Evolutionary conservation across 2,797 vertebrate species (phyloP).

Genomic region (Macropodus opercularis): DNA sequence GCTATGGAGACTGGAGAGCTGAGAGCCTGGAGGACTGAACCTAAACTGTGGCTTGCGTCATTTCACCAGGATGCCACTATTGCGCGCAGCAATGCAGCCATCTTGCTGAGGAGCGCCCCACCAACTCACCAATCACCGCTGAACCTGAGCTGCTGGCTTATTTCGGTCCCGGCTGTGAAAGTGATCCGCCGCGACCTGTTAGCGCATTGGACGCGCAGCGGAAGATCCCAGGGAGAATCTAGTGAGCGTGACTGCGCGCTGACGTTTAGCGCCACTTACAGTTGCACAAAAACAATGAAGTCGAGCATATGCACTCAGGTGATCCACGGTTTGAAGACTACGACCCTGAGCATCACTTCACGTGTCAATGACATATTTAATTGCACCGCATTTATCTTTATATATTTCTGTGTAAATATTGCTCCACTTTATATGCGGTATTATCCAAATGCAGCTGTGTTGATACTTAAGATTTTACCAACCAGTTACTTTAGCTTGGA

Average conservation of each 20-base stretch:
- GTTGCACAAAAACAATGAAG: not conserved
- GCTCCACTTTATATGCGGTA: too few species aligned
- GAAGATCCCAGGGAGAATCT: not conserved
- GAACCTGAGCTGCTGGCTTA: constrained; percentile 18
- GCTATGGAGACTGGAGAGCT: constrained; percentile 66
- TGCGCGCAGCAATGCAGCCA: constrained; percentile 78
- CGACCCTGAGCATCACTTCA: too few species aligned
- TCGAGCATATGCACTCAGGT: not conserved
- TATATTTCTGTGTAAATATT: too few species aligned
- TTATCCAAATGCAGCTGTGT: too few species aligned
- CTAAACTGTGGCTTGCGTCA: constrained; percentile 79
- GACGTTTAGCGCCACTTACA: too few species aligned
- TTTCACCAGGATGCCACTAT: constrained; percentile 75
- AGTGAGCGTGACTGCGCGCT: too few species aligned
- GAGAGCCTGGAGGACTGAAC: constrained; percentile 70
- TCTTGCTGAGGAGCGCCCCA: constrained; percentile 74
- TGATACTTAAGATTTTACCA: too few species aligned
- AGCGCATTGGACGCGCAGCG: not conserved
- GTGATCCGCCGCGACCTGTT: not conserved
- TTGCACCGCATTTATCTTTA: too few species aligned
- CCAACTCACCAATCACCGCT: constrained; percentile 51
- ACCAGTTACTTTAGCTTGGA: too few species aligned
- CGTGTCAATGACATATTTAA: too few species aligned
- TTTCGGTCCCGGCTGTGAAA: constrained; percentile 6
- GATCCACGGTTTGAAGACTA: too few species aligned